Evolutionary conservation across 2,113 vertebrate genomes (phyloP), one percentile per base, ranked within the genome.

Genomic region (Lasiurus cinereus): DNA sequence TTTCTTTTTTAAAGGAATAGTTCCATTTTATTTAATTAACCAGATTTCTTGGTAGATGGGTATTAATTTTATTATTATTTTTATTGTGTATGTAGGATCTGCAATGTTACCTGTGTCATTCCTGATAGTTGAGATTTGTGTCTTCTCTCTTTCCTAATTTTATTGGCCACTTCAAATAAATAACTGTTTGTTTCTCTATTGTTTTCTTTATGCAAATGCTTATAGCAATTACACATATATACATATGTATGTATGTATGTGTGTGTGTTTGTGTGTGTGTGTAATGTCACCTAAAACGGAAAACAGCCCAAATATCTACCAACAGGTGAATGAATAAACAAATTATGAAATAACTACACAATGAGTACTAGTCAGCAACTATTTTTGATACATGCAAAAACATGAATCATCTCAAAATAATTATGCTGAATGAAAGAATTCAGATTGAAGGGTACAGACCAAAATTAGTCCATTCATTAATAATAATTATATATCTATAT

Each of bases 111-210:
- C 16, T 78, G 4, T 73, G 13, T 46, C 36, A 54, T 66, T 89
- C 18, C 19, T 79, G 10, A 67, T 56, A 18, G 2, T 79, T 15
- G 56, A 79, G 24, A 93, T 85, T 74, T 93, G 24, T 46, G 22
- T 95, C 4, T 43, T 88, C 4, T 52, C 19, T 39, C 22, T 89
- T 78, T 88, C 18, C 27, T 78, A 83, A 62, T 62, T 64, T 54
- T 76, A 43, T 46, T 54, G 29, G 16, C 72, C 10, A 88, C 29
- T 77, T 88, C 14, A 83, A 95, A 83, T 62, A 88, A 94, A 50
- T 9, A 31, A 16, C 85, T 24, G 9, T 62, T 95, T 46, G 56
- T 24, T 54, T 87, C 24, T 74, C 43, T 46, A 22, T 59, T 52
- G 11, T 52, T 83, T 88, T 83, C 22, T 69, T 21, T 62, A 70